phyloP scores from a whole-genome alignment of 30 jellyfish, hydroid and myxozoan genomes.

The Phacellophora camtschatica region DNA sequence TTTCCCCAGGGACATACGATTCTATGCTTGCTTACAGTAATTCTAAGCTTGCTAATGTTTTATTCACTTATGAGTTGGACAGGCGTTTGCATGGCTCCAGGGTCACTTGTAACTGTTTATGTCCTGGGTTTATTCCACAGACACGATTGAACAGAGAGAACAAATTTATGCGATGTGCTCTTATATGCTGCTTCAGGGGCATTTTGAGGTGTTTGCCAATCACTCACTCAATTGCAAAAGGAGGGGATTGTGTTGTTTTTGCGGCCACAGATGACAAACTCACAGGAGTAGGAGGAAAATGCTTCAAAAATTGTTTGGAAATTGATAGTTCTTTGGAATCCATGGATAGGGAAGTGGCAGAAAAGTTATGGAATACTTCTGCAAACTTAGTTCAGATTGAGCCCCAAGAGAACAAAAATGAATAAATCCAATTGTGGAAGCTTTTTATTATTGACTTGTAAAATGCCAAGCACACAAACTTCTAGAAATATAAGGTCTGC shows the following conservation, averaged over 20 bases:
- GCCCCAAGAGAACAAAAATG: no score
- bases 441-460: no score
- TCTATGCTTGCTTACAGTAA: constrained; percentile 60
- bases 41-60: constrained; percentile 69
- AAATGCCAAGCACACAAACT: no score
- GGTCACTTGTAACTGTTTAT: constrained; percentile 55
- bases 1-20: constrained; percentile 72
- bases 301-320: constrained; percentile 38
- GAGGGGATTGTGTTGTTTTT: constrained; percentile 62
- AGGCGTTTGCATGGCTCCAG: constrained; percentile 67
- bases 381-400: constrained; percentile 47
- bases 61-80: constrained; percentile 58
- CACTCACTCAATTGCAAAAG: constrained; percentile 44
- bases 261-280: constrained; percentile 51
- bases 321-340: constrained; percentile 61
- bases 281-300: constrained; percentile 67
- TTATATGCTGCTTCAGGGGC: constrained; percentile 63
- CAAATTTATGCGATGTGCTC: constrained; percentile 16
- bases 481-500: no score
- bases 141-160: constrained; percentile 50
- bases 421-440: no score
- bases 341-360: constrained; percentile 69
- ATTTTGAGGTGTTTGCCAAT: constrained; percentile 58
- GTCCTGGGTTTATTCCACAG: constrained; percentile 69
- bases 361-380: constrained; percentile 56